Evolutionary conservation across 2,797 vertebrate genomes (phyloP).

Genomic region (Pyrocephalus nanus): DNA sequence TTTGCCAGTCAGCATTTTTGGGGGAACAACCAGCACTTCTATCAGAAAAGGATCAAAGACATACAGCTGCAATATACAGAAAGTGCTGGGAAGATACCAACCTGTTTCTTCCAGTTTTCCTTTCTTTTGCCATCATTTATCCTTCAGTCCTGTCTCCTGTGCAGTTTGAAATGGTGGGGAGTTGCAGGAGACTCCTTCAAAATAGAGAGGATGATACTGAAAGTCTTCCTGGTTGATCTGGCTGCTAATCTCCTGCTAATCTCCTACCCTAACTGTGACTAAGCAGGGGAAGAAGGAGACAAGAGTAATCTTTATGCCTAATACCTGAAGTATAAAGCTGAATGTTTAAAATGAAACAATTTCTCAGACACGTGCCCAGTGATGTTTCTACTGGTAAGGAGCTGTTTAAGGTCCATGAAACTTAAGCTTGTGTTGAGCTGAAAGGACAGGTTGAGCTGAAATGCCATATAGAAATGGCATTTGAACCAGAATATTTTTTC

Average conservation of each 20-base stretch:
- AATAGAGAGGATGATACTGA: neutral
- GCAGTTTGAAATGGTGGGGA: neutral
- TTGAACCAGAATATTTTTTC: neutral
- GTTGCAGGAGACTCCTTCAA: neutral
- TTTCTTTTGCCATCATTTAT: neutral
- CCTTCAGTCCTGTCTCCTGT: neutral
- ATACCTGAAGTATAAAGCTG: neutral
- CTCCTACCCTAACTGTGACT: neutral
- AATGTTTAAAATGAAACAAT: neutral
- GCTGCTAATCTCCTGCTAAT: neutral
- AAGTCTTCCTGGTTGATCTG: neutral
- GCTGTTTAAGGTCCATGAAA: neutral
- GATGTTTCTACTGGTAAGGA: neutral
- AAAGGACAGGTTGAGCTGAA: neutral
- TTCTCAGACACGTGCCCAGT: neutral
- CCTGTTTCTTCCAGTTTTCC: neutral
- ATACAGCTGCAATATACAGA: neutral
- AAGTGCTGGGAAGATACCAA: neutral
- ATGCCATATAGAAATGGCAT: neutral
- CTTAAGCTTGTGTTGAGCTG: neutral
- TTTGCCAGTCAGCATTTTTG: neutral
- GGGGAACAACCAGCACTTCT: neutral
- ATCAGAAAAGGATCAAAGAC: neutral
- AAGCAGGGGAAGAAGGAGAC: neutral
- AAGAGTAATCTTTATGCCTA: neutral